phyloP scores from a whole-genome alignment of 2,797 vertebrate species.

The Sebastes oblongus region DNA sequence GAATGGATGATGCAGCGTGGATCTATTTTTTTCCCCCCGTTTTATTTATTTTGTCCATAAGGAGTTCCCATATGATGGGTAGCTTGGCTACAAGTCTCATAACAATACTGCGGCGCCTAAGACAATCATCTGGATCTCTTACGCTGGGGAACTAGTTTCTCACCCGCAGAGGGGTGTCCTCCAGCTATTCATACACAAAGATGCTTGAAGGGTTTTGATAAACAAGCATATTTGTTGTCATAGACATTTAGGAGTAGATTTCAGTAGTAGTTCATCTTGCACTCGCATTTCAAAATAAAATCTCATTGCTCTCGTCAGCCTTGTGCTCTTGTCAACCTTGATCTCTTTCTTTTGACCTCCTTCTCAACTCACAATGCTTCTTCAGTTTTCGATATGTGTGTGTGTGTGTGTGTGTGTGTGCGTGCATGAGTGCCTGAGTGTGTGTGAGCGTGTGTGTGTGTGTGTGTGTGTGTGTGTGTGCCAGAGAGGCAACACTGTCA shows the following conservation, averaged over 20 bases:
- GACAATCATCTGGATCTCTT: slow-evolving; percentile 93
- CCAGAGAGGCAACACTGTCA: slow-evolving; percentile 79
- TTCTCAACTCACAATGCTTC: slow-evolving; percentile 82
- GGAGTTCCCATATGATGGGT: slow-evolving; percentile 87
- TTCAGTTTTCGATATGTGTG: slow-evolving; percentile 79
- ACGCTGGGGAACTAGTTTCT: slow-evolving; percentile 81
- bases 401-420: not conserved
- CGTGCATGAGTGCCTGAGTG: slow-evolving; percentile 4
- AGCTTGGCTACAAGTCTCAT: slow-evolving; percentile 87
- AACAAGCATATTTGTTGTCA: slow-evolving; percentile 84
- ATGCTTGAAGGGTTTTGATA: slow-evolving; percentile 89
- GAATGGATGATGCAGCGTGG: slow-evolving; percentile 47
- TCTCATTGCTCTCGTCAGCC: slow-evolving; percentile 81
- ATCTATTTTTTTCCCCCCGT: slow-evolving; percentile 51
- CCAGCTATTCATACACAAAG: slow-evolving; percentile 84
- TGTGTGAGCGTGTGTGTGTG: not conserved
- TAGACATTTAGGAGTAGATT: slow-evolving; percentile 82
- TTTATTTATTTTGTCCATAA: slow-evolving; percentile 56
- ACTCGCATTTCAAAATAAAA: slow-evolving; percentile 86
- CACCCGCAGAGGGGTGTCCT: slow-evolving; percentile 85
- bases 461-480: not conserved
- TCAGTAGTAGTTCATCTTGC: slow-evolving; percentile 82
- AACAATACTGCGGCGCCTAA: slow-evolving; percentile 87
- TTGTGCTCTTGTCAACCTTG: slow-evolving; percentile 79
- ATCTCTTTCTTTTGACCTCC: slow-evolving; percentile 64